A percentile compares a stretch with the other conserved stretches of the same genome.
Evolutionary conservation across 2,888 invertebrate species (phyloP).

Genomic region (Herminia tarsipennalis): DNA sequence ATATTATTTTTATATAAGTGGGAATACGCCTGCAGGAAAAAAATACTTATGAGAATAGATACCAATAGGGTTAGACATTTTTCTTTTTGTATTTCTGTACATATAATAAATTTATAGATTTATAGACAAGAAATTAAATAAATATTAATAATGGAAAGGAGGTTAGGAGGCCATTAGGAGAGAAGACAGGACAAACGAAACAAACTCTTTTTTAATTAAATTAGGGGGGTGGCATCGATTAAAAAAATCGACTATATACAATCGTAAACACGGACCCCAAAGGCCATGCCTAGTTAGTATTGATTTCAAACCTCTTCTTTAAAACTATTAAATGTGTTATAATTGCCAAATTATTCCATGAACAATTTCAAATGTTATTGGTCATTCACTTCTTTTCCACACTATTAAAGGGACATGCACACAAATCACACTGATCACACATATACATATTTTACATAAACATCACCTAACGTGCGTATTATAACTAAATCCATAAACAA

Average conservation of each 20-base stretch:
- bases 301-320: background rate
- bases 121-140: background rate
- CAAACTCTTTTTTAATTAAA: background rate
- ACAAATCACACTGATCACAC: constrained; percentile 48
- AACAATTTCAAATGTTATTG: constrained; percentile 36
- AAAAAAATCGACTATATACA: constrained; percentile 17
- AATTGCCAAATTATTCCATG: constrained; percentile 17
- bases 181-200: background rate
- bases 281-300: constrained; percentile 40
- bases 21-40: no score
- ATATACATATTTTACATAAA: constrained; percentile 28
- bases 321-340: constrained; percentile 14
- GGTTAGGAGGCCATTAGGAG: background rate
- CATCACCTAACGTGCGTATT: constrained; percentile 36
- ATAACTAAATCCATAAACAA: constrained; percentile 28
- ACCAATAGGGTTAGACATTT: background rate
- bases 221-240: background rate
- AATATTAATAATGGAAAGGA: background rate
- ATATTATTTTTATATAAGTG: no score
- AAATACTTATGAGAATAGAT: background rate
- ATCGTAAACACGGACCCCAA: constrained; percentile 9
- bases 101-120: no score
- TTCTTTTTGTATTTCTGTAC: no score
- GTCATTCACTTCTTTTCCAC: constrained; percentile 83
- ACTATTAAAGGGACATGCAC: constrained; percentile 59